Evolutionary conservation across 2,797 vertebrate species (phyloP), one percentile per base, ranked within the genome.

Genomic region (Premnoplex brunnescens): DNA sequence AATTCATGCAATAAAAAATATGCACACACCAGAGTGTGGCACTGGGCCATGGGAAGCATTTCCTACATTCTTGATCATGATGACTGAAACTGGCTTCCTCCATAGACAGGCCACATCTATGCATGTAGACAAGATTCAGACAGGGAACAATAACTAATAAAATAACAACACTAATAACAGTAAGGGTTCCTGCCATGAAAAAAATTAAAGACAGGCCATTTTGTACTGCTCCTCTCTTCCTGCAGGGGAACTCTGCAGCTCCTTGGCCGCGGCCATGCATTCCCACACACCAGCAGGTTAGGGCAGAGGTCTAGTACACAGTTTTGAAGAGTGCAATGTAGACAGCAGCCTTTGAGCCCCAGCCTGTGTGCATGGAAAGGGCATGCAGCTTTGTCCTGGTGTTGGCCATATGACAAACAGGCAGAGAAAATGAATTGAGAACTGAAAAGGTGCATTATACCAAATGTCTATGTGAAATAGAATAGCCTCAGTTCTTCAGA

Each of bases 11-110:
- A 14, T 63, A 36, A 30, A 88, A 92, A 52, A 68, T 62, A 39
- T 7, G 44, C 27, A 62, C 48, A 24, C 12, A 26, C 30, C 39
- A 15, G 39, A 58, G 32, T 5, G 44, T 73, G 89, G 88, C 91
- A 82, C 46, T 28, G 85, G 43, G 91, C 87, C 87, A 81, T 78
- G 73, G 85, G 93, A 97, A 95, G 73, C 41, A 36, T 76, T 95
- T 96, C 94, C 95, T 94, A 39, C 3, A 3, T 68, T 85, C 75
- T 71, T 16, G 36, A 36, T 83, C 51, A 21, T 6, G 54, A 43
- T 36, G 85, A 66, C 82, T 59, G 87, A 81, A 85, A 67, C 24
- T 39, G 52, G 64, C 81, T 95, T 96, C 91, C 89, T 92, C 76
- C 55, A 24, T 3, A 89, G 72, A 30, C n/a, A 28, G 26, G 27